phyloP scores from a whole-genome alignment of 2,797 vertebrate genomes.

The Amniataba percoides region DNA sequence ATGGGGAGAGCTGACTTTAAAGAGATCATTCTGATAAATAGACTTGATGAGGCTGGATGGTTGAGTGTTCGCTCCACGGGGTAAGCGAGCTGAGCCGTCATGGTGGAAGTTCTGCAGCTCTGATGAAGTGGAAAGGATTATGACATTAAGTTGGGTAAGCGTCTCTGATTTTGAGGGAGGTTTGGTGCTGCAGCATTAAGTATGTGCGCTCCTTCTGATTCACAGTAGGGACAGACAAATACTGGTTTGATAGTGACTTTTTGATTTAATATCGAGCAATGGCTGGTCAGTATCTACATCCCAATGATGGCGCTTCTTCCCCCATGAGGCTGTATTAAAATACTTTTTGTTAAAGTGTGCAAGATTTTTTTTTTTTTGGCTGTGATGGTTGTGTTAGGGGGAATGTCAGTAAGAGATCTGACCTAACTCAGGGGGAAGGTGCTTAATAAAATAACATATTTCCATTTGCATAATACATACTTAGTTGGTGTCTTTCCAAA shows the following conservation, averaged over 20 bases:
- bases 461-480: background rate
- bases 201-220: conserved; percentile 42
- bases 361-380: background rate
- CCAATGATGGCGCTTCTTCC: background rate
- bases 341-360: background rate
- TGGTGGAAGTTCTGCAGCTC: conserved; percentile 64
- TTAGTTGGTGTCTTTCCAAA: background rate
- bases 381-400: background rate
- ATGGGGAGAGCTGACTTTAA: conserved; percentile 74
- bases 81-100: conserved; percentile 69
- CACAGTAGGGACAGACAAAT: conserved; percentile 33
- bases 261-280: conserved; percentile 17
- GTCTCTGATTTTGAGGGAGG: conserved; percentile 60
- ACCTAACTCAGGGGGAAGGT: background rate
- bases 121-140: conserved; percentile 77
- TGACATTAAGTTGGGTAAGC: conserved; percentile 76
- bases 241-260: conserved; percentile 29
- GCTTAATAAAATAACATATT: no score
- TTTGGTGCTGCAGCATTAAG: conserved; percentile 57
- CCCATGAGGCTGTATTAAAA: background rate
- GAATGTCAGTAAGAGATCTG: background rate
- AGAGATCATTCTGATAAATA: conserved; percentile 81
- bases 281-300: background rate
- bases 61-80: conserved; percentile 67
- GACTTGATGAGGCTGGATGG: conserved; percentile 82